Conservation (phyloP, 1,140 invertebrate species). For the Drosophila elegans region DNA sequence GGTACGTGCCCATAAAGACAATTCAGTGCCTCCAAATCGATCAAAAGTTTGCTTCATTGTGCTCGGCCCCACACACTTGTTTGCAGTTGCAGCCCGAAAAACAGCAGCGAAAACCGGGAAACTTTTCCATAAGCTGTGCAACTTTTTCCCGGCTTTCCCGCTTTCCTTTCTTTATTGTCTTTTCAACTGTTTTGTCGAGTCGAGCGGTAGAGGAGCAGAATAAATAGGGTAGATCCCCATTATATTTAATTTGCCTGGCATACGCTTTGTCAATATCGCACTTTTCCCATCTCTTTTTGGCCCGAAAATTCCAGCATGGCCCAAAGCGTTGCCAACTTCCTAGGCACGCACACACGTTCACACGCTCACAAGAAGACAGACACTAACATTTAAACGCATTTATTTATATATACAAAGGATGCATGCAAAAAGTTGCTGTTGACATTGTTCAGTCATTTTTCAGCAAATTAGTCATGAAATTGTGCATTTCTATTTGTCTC, state of each 20-base stretch:
- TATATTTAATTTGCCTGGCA: slow-evolving; percentile 78
- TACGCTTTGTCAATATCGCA: slow-evolving; percentile 79
- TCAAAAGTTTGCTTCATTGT: slow-evolving; percentile 57
- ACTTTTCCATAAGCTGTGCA: slow-evolving; percentile 63
- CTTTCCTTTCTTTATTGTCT: slow-evolving; percentile 45
- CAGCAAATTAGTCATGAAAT: slow-evolving; percentile 75
- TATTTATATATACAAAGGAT: slow-evolving; percentile 46
- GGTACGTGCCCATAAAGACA: slow-evolving; percentile 64
- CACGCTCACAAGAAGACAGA: slow-evolving; percentile 7
- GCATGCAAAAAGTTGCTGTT: slow-evolving; percentile 64
- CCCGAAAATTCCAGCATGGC: slow-evolving; percentile 66
- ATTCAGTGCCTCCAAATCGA: slow-evolving; percentile 58
- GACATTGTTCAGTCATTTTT: slow-evolving; percentile 73
- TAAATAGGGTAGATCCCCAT: slow-evolving; percentile 53
- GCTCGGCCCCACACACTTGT: slow-evolving; percentile 26
- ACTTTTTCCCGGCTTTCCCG: slow-evolving; percentile 53
- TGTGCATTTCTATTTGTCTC: slow-evolving; percentile 67
- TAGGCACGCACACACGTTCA: slow-evolving; percentile 44
- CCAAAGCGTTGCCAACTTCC: slow-evolving; percentile 73
- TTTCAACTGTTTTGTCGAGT: slow-evolving; percentile 54
- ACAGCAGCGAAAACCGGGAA: slow-evolving; percentile 18
- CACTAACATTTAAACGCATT: not conserved
- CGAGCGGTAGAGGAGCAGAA: slow-evolving; percentile 19
- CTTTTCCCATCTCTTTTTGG: slow-evolving; percentile 24
- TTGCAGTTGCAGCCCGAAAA: slow-evolving; percentile 21